Evolutionary conservation across 2,113 vertebrate species (phyloP).

Genomic region (Zosterops hypoxanthus): DNA sequence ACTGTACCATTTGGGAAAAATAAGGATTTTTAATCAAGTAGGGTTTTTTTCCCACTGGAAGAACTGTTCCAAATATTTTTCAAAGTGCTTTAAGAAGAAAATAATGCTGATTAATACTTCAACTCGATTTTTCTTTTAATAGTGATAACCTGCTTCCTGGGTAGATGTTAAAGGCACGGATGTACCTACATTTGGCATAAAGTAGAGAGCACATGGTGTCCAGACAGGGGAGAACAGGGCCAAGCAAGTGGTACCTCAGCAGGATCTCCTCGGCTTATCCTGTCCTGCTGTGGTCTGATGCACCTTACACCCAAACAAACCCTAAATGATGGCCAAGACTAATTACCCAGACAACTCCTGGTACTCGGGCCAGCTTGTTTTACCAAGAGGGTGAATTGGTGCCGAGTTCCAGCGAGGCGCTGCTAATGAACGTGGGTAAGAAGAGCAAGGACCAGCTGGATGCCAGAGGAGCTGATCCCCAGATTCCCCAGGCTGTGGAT

Average conservation of each 20-base stretch:
- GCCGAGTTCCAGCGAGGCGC: background rate
- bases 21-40: background rate
- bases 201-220: background rate
- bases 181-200: background rate
- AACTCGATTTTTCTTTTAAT: background rate
- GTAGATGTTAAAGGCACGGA: background rate
- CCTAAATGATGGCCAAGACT: background rate
- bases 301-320: background rate
- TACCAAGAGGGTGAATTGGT: background rate
- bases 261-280: background rate
- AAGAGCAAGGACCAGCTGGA: background rate
- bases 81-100: background rate
- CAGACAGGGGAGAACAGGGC: background rate
- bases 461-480: slow-evolving; percentile 40
- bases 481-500: slow-evolving; percentile 4
- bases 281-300: background rate
- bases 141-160: background rate
- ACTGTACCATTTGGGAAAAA: background rate
- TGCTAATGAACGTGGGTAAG: slow-evolving; percentile 57
- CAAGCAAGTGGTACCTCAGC: background rate
- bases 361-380: background rate
- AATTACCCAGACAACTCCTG: slow-evolving; percentile 10
- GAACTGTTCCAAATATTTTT: background rate
- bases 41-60: background rate
- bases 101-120: background rate